Evolutionary conservation across 2,113 vertebrate genomes (phyloP).

Genomic region (Malaclemys terrapin): DNA sequence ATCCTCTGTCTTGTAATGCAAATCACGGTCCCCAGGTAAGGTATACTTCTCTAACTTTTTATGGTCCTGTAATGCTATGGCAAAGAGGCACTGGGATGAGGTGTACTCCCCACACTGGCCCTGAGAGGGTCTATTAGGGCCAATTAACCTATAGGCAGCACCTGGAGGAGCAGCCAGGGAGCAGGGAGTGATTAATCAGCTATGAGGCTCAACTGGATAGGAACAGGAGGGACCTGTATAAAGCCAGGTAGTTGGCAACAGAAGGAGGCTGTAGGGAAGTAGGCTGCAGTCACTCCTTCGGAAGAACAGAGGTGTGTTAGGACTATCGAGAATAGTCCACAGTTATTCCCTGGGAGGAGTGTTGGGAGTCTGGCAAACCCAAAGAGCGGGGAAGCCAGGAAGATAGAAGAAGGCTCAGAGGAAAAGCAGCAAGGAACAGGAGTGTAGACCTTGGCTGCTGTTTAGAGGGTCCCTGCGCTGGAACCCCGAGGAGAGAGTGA

Average conservation of each 20-base stretch:
- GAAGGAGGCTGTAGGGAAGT: not conserved
- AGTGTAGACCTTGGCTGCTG: not conserved
- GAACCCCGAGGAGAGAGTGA: not conserved
- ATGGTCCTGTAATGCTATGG: not conserved
- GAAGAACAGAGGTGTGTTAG: not conserved
- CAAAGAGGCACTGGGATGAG: not conserved
- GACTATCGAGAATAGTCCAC: not conserved
- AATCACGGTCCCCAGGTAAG: slow-evolving; percentile 90
- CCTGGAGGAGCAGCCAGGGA: not conserved
- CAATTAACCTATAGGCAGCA: not conserved
- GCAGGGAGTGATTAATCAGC: not conserved
- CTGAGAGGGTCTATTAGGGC: not conserved
- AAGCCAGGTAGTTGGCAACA: not conserved
- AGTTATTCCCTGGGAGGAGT: not conserved
- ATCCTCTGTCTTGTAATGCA: slow-evolving; percentile 82
- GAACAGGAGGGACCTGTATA: not conserved
- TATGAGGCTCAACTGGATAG: not conserved
- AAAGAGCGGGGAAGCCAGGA: not conserved
- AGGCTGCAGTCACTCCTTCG: not conserved
- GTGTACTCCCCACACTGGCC: not conserved
- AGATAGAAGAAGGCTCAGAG: not conserved
- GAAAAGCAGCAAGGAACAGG: not conserved
- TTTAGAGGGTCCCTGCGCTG: not conserved
- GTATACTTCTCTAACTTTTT: not conserved
- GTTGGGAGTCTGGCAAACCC: not conserved